phyloP scores from a whole-genome alignment of 2,888 invertebrate genomes.

The Terebella lapidaria region DNA sequence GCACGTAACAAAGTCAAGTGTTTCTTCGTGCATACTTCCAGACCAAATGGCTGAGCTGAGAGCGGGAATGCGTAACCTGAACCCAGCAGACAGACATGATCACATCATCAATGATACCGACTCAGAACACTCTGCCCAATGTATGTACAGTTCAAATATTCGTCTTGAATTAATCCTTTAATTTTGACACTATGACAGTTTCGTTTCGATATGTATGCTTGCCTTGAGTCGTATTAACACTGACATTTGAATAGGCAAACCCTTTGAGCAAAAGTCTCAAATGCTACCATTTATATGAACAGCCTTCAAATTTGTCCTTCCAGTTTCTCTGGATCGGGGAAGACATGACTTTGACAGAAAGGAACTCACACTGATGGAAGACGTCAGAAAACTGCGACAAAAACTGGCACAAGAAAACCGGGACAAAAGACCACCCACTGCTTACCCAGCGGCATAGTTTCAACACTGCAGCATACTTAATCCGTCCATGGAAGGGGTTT shows the following conservation, averaged over 20 bases:
- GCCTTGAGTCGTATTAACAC: background rate
- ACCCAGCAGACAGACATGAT: constrained; percentile 4
- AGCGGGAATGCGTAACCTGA: too few relatives aligned
- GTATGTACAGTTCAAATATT: constrained; percentile 8
- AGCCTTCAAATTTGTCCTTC: constrained; percentile 9
- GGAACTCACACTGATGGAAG: constrained; percentile 38
- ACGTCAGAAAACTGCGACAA: constrained; percentile 40
- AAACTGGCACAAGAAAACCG: constrained; percentile 41
- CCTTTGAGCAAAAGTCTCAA: background rate
- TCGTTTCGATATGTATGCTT: background rate
- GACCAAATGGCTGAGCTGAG: too few relatives aligned
- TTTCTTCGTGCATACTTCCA: too few relatives aligned
- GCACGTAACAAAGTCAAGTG: too few relatives aligned
- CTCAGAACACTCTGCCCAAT: constrained; percentile 15
- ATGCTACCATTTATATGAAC: background rate
- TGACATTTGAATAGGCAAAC: background rate
- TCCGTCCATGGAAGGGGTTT: too few relatives aligned
- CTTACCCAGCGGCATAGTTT: background rate
- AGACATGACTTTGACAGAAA: constrained; percentile 39
- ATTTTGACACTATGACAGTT: too few relatives aligned
- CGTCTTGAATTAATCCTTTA: too few relatives aligned
- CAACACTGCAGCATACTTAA: too few relatives aligned
- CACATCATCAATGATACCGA: background rate
- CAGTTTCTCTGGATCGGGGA: constrained; percentile 42
- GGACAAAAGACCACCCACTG: constrained; percentile 34